These are phyloP conservation scores for Sarotherodon lohbergeri DNA, from an alignment of 2,113 vertebrate genomes.

Conservation along the genomic window DNA sequence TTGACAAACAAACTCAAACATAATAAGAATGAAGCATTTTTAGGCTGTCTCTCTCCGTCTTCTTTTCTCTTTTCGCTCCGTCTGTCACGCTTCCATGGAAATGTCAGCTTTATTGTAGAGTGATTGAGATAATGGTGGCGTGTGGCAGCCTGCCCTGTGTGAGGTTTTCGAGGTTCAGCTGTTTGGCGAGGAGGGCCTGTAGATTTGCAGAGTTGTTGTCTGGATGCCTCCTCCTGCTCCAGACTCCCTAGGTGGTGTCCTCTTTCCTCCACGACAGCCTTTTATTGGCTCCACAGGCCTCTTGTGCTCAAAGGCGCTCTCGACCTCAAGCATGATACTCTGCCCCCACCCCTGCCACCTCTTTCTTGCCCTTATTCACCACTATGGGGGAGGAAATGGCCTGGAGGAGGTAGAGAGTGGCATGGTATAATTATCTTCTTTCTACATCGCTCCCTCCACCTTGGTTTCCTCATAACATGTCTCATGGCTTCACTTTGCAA, in stretches of 20 bases:
- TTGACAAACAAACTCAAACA: not conserved
- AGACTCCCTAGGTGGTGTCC: conserved; percentile 56
- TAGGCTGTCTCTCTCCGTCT: not conserved
- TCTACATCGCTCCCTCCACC: conserved; percentile 5
- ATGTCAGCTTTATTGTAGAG: conserved; percentile 13
- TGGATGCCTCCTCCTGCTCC: conserved; percentile 55
- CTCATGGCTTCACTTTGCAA: not conserved
- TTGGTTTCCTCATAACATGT: not conserved
- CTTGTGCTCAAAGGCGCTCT: conserved; percentile 4
- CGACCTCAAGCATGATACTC: not conserved
- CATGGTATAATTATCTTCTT: conserved; percentile 14
- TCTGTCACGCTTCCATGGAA: not conserved
- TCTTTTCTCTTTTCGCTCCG: not conserved
- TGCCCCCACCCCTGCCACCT: not conserved
- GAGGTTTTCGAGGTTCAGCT: conserved; percentile 50
- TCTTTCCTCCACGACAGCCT: conserved; percentile 15
- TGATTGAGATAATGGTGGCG: conserved; percentile 39
- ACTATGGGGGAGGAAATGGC: not conserved
- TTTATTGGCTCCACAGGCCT: conserved; percentile 17
- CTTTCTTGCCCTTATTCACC: not conserved
- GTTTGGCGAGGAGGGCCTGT: conserved; percentile 33
- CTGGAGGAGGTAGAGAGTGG: not conserved
- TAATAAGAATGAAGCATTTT: not conserved
- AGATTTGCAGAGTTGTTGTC: conserved; percentile 60
- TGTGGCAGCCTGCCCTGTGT: conserved; percentile 43